Conservation (phyloP, 1,140 invertebrate species). For the Drosophila pachea region DNA sequence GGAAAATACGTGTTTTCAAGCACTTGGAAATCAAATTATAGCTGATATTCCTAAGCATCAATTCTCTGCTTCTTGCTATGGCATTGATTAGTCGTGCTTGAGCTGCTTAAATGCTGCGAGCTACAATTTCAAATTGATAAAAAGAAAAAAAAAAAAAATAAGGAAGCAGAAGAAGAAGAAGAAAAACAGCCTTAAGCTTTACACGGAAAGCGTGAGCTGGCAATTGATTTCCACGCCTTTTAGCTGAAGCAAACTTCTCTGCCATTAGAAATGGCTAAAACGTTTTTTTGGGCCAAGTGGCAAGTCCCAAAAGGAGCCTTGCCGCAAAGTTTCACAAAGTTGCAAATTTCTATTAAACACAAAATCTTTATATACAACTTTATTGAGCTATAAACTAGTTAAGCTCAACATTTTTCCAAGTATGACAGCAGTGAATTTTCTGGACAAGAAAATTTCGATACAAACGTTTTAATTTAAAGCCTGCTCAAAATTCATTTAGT, state of each 20-base stretch:
- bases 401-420: too few relatives aligned
- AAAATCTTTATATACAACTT: too few relatives aligned
- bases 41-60: slow-evolving; percentile 9
- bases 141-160: too few relatives aligned
- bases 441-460: too few relatives aligned
- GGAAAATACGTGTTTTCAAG: slow-evolving; percentile 61
- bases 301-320: too few relatives aligned
- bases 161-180: background rate
- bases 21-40: slow-evolving; percentile 59
- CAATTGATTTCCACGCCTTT: background rate
- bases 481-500: background rate
- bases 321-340: too few relatives aligned
- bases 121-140: background rate
- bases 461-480: background rate
- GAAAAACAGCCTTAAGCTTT: background rate
- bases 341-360: too few relatives aligned
- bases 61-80: background rate
- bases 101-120: slow-evolving; percentile 5
- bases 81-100: background rate
- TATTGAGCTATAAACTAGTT: too few relatives aligned
- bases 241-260: too few relatives aligned
- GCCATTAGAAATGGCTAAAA: too few relatives aligned
- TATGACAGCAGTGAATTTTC: too few relatives aligned
- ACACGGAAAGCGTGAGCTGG: background rate
- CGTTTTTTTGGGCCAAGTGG: too few relatives aligned